Evolutionary conservation across 2,888 invertebrate genomes (phyloP), one percentile per base, ranked within the genome.

Genomic region (Eucera pruinosa): DNA sequence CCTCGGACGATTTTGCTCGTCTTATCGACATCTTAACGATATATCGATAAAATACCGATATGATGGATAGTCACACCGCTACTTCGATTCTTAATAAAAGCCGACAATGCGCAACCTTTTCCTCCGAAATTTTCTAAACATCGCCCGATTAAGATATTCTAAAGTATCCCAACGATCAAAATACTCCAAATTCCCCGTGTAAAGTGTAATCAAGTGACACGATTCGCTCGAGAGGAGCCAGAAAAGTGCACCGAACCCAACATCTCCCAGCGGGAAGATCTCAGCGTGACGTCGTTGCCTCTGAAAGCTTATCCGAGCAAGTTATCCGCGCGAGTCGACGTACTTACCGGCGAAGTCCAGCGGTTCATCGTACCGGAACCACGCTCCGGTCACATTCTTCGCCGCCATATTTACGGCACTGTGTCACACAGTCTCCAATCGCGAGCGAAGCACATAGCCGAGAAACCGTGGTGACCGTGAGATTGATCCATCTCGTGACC

Each of bases 401-500:
- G 70, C 50, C 60, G 62, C 73, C 72, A 65, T 73, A 75, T 83
- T 80, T 71, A 80, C 72, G 70, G 68, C 68, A 76, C 52, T 78
- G 69, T 79, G 82, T 83, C 79, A 70, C 67, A 70, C 64, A 23
- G 65, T 75, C 70, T 61, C 57, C 61, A 72, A 52, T 58, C 45
- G 74, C 47, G 52, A 52, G 15, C n/a, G 36, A 68, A 52, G 41
- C 52, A 52, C 48, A 48, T 30, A 18, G 25, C 30, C 57, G 52
- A 57, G 60, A 70, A 70, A 69, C 48, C 45, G 15, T 33, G 33
- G 43, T 43, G 68, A 57, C 62, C 55, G 60, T 61, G 71, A 64
- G 85, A 82, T 82, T 69, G 82, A 80, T 77, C 58, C 78, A 80
- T 47, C 86, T 76, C 80, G 82, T 80, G 85, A 85, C 80, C 84